Conservation (phyloP, 2,888 invertebrate species). For the Autographa gamma region DNA sequence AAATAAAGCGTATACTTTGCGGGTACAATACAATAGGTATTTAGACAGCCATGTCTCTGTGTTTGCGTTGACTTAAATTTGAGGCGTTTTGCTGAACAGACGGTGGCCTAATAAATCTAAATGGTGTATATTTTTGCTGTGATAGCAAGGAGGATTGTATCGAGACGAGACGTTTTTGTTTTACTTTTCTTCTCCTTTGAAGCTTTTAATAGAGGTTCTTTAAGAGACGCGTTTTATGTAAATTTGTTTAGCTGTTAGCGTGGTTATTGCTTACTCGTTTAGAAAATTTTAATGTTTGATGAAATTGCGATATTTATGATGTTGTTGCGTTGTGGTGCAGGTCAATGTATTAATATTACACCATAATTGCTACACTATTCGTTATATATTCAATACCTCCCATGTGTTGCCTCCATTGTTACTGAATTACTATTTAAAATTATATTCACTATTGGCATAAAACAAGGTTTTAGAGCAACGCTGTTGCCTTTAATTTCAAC, state of each 20-base stretch:
- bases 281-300: not conserved
- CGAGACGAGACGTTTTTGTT: constrained; percentile 17
- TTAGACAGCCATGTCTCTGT: constrained; percentile 19
- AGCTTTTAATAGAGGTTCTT: not conserved
- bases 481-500: too few species aligned
- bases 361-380: too few species aligned
- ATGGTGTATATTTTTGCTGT: constrained; percentile 26
- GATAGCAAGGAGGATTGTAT: constrained; percentile 13
- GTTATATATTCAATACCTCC: too few species aligned
- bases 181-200: not conserved
- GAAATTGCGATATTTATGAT: too few species aligned
- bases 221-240: not conserved
- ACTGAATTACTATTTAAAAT: too few species aligned
- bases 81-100: constrained; percentile 16
- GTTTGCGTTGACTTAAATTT: constrained; percentile 25
- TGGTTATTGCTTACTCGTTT: not conserved
- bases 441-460: too few species aligned
- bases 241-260: not conserved
- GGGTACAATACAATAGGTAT: constrained; percentile 36
- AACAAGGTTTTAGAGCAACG: too few species aligned
- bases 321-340: too few species aligned
- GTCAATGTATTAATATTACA: too few species aligned
- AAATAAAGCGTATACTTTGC: constrained; percentile 24
- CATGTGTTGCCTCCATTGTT: too few species aligned
- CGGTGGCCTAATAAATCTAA: constrained; percentile 40